These are phyloP conservation scores for Peromyscus aztecus DNA, from an alignment of 2,797 vertebrate species.

Conservation along the genomic window DNA sequence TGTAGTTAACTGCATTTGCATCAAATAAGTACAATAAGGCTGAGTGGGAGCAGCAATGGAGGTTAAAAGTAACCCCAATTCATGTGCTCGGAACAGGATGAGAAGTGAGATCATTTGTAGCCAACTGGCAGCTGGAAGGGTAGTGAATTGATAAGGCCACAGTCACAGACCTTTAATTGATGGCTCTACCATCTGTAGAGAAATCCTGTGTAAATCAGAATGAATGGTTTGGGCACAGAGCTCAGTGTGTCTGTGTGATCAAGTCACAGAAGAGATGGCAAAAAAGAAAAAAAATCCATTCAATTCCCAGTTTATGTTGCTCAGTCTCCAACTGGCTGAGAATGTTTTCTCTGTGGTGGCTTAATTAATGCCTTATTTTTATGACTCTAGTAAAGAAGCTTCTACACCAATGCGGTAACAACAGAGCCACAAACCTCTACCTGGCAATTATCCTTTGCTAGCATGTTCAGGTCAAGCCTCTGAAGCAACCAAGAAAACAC, in stretches of 20 bases:
- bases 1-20: slow-evolving; percentile 40
- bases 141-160: slow-evolving; percentile 74
- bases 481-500: slow-evolving; percentile 69
- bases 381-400: slow-evolving; percentile 75
- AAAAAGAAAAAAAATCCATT: slow-evolving; percentile 47
- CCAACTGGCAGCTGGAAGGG: slow-evolving; percentile 67
- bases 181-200: slow-evolving; percentile 68
- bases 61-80: slow-evolving; percentile 73
- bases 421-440: slow-evolving; percentile 64
- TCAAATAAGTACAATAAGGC: slow-evolving; percentile 68
- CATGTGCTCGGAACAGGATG: slow-evolving; percentile 56
- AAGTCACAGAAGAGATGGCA: slow-evolving; percentile 65
- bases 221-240: slow-evolving; percentile 34
- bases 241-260: slow-evolving; percentile 57
- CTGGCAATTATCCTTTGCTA: slow-evolving; percentile 72
- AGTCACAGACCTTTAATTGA: slow-evolving; percentile 75
- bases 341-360: slow-evolving; percentile 67
- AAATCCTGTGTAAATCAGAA: slow-evolving; percentile 72
- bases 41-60: slow-evolving; percentile 67
- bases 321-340: slow-evolving; percentile 30
- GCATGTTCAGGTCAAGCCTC: slow-evolving; percentile 60
- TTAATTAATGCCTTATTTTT: slow-evolving; percentile 77
- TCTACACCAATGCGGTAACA: slow-evolving; percentile 51
- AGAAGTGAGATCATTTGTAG: slow-evolving; percentile 77
- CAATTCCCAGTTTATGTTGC: slow-evolving; percentile 59